Evolutionary conservation across 2,113 vertebrate genomes (phyloP), one percentile per base, ranked within the genome.

Genomic region (Anseranas semipalmata): DNA sequence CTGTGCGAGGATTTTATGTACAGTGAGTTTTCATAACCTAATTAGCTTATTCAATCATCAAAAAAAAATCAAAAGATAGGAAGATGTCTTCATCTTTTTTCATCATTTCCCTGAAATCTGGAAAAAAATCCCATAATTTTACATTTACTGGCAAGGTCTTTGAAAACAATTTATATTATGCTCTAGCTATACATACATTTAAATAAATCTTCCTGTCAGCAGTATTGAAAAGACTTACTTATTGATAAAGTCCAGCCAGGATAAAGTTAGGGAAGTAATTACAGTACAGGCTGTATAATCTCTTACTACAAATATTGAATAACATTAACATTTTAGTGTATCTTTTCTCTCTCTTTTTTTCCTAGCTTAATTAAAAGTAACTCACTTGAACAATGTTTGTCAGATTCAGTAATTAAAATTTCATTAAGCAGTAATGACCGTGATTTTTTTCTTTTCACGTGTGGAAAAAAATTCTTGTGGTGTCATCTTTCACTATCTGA

Each of bases 251-350:
- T 87, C 15, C 39, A 94, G 48, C 59, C 88, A 77, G 78, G 67
- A 85, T 95, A 70, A 97, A 92, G 70, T 80, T 93, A 93, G 79
- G 74, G 35, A 96, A 96, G 39, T 97, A 96, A 97, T 95, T 95
- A 92, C 81, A 85, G 30, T 93, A 53, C 81, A 59, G 43, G 48
- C 82, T 82, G 45, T 84, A 37, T 95, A 74, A 60, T 58, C 33
- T 95, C 55, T 89, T 92, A 24, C 32, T 87, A 85, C 6, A 70
- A 74, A 95, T 97, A 95, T 60, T 95, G 45, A 96, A 94, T 88
- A 88, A 63, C 8, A 24, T 95, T 94, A 87, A 85, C 22, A 79
- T 93, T 97, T 95, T 94, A 82, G 9, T 45, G 30, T 96, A 85
- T 37, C 3, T 33, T 12, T 7, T 75, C 21, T 94, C 15, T 84